A percentile compares a stretch with the other conserved stretches of the same genome.
Evolutionary conservation across 1,140 invertebrate genomes (phyloP).

Genomic region (Orussus abietinus): DNA sequence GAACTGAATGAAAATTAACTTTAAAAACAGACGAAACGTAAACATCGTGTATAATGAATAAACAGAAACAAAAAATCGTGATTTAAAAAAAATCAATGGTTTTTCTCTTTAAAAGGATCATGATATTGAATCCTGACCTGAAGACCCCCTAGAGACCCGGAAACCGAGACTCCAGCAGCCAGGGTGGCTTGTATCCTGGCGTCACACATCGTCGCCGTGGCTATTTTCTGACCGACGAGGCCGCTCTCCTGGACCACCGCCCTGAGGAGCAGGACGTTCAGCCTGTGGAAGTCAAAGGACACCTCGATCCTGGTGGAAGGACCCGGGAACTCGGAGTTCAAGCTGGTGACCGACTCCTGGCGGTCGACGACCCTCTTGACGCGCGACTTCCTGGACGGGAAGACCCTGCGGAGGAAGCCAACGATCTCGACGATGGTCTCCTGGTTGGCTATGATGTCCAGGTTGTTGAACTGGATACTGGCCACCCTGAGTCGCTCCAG

Average conservation of each 20-base stretch:
- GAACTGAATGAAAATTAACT: no score
- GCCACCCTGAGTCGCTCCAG: constrained; percentile 69
- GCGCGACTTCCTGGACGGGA: constrained; percentile 53
- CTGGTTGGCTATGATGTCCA: constrained; percentile 95
- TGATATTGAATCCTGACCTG: no score
- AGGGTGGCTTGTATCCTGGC: constrained; percentile 86
- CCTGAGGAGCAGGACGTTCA: constrained; percentile 82
- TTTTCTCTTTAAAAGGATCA: no score
- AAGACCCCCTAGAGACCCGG: constrained; percentile 85
- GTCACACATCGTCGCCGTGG: constrained; percentile 86
- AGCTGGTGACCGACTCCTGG: constrained; percentile 36
- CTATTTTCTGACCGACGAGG: constrained; percentile 80
- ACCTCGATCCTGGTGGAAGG: constrained; percentile 64
- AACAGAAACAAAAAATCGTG: no score
- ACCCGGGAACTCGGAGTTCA: constrained; percentile 29
- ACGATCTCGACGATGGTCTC: constrained; percentile 91
- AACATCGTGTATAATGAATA: no score
- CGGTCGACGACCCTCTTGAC: constrained; percentile 27
- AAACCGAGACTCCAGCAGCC: constrained; percentile 60
- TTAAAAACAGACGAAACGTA: no score
- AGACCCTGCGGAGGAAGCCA: constrained; percentile 76
- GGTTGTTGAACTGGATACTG: constrained; percentile 88
- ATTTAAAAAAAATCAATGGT: no score
- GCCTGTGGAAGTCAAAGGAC: constrained; percentile 86
- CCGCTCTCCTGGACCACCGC: constrained; percentile 70